phyloP scores from a whole-genome alignment of 2,113 vertebrate genomes.

The Alosa alosa region DNA sequence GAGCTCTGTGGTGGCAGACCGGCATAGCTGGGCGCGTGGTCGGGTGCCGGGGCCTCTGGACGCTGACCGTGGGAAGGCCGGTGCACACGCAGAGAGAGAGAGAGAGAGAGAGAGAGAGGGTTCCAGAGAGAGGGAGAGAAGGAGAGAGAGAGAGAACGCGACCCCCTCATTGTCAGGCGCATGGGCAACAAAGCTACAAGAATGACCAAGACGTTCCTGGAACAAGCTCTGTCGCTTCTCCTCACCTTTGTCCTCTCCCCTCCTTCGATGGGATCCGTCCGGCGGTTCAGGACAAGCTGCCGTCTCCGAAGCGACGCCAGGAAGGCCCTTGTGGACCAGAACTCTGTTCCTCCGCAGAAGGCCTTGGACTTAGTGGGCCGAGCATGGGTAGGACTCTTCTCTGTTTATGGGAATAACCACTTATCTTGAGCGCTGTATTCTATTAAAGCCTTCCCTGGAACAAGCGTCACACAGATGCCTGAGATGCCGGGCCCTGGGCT shows the following conservation, averaged over 20 bases:
- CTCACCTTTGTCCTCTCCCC: background rate
- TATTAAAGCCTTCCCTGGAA: background rate
- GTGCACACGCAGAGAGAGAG: constrained; percentile 7
- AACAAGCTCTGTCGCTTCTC: background rate
- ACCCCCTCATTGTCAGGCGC: background rate
- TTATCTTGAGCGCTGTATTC: background rate
- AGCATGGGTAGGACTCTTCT: constrained; percentile 11
- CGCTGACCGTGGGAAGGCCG: constrained; percentile 27
- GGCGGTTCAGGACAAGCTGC: constrained; percentile 23
- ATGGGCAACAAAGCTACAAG: background rate
- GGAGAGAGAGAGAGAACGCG: background rate
- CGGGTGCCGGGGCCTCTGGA: constrained; percentile 21
- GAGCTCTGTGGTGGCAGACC: constrained; percentile 27
- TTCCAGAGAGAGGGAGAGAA: background rate
- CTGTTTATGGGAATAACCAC: background rate
- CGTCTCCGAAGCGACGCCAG: constrained; percentile 23
- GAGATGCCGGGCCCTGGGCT: background rate
- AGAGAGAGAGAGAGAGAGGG: background rate
- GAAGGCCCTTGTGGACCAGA: constrained; percentile 22
- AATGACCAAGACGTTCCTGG: constrained; percentile 14
- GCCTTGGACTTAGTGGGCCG: background rate
- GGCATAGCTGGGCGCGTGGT: constrained; percentile 34
- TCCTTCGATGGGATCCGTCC: constrained; percentile 38
- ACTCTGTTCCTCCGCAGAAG: constrained; percentile 24
- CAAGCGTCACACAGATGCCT: background rate